Evolutionary conservation across 1,140 invertebrate genomes (phyloP).

Genomic region (Drosophila setifemur): DNA sequence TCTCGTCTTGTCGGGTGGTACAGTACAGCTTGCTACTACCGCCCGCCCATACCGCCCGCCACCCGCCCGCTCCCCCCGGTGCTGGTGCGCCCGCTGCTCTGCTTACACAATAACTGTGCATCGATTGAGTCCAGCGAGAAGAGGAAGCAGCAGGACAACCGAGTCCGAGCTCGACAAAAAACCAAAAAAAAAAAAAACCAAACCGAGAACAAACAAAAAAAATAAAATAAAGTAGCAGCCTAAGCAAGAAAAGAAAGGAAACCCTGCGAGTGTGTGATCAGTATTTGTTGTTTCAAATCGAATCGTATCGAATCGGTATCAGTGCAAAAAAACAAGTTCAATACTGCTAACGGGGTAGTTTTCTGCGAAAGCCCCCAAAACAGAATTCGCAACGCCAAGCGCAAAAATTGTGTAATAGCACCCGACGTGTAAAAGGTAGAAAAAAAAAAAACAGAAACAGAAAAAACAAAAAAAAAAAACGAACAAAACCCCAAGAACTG

Average conservation of each 20-base stretch:
- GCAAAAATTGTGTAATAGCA: conserved; percentile 75
- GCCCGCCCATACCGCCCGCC: conserved; percentile 44
- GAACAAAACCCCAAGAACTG: conserved; percentile 10
- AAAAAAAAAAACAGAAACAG: conserved; percentile 12
- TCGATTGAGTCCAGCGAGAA: conserved; percentile 68
- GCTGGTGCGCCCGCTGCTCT: conserved; percentile 68
- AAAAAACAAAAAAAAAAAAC: conserved; percentile 8
- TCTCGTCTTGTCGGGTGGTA: conserved; percentile 80
- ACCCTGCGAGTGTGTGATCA: conserved; percentile 58
- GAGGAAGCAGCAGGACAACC: conserved; percentile 74
- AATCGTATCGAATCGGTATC: conserved; percentile 35
- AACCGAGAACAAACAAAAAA: conserved; percentile 31
- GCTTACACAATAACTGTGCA: conserved; percentile 81
- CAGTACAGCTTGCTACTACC: conserved; percentile 70
- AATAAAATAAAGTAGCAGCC: background rate
- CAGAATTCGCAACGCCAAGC: conserved; percentile 63
- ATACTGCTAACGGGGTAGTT: conserved; percentile 69
- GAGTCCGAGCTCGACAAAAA: conserved; percentile 5
- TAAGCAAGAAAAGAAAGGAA: background rate
- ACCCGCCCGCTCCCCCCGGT: conserved; percentile 59
- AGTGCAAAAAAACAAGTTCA: conserved; percentile 65
- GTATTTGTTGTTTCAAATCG: conserved; percentile 57
- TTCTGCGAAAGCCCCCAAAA: conserved; percentile 63
- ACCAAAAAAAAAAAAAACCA: conserved; percentile 27
- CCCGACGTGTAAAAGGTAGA: conserved; percentile 75